Evolutionary conservation across 2,888 invertebrate genomes (phyloP).

Genomic region (Acleris cristana): DNA sequence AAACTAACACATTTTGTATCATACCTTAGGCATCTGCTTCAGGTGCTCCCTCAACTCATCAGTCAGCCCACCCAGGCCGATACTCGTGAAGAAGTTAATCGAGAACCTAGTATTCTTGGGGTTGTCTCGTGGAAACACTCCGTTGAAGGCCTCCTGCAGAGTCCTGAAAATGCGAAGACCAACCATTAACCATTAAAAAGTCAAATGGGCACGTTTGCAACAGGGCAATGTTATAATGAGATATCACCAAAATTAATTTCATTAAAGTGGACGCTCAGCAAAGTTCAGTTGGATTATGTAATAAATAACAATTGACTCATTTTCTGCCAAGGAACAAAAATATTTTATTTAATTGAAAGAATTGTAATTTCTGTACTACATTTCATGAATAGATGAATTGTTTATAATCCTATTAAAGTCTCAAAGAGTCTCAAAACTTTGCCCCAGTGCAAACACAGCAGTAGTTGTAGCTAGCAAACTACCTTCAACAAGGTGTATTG

Average conservation of each 20-base stretch:
- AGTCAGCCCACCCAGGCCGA: slow-evolving; percentile 97
- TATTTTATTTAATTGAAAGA: too few species aligned
- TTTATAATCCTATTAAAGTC: too few species aligned
- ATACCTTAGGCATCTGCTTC: slow-evolving; percentile 89
- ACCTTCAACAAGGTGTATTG: background rate
- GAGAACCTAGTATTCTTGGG: slow-evolving; percentile 98
- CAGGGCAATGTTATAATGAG: background rate
- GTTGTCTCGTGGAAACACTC: slow-evolving; percentile 97
- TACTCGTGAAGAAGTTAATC: slow-evolving; percentile 98
- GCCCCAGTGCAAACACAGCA: background rate
- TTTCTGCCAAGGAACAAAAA: too few species aligned
- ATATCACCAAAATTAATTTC: too few species aligned
- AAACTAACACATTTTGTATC: background rate
- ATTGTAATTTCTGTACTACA: too few species aligned
- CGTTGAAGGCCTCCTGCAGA: slow-evolving; percentile 92
- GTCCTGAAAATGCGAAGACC: slow-evolving; percentile 85
- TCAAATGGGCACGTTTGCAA: background rate
- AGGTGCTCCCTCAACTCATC: slow-evolving; percentile 95
- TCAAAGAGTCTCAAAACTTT: background rate
- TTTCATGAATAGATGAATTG: too few species aligned
- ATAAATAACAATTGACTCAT: too few species aligned
- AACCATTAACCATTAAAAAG: background rate
- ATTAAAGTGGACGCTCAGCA: too few species aligned
- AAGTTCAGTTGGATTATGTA: too few species aligned
- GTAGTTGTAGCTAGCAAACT: slow-evolving; percentile 18